Evolutionary conservation across 1,140 invertebrate species (phyloP), one percentile per base, ranked within the genome.

Genomic region (Calycopis cecrops): DNA sequence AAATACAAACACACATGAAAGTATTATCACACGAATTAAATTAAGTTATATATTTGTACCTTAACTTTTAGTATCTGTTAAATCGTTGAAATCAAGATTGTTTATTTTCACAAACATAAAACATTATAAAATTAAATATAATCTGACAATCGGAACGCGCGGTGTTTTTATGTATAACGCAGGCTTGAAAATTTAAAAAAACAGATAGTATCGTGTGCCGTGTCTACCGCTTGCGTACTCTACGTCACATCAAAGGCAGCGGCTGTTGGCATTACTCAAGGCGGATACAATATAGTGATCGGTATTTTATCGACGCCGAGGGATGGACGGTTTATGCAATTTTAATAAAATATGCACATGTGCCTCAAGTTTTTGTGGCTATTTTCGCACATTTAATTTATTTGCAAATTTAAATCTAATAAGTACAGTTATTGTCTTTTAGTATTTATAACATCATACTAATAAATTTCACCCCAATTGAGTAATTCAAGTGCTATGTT

Each of bases 211-310:
- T 11, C 38, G 12, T n/a, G 17, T 28, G 1, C 12, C 51, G 40
- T 28, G 34, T 53, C 52, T 35, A 28, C 6, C n/a, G 9, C 3
- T 16, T 56, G 14, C 9, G 48, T 73, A 63, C 8, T 73, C 71
- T 77, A 55, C 56, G 58, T 14, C 38, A 55, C 63, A 67, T 68
- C 57, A 69, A 73, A 72, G 64, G 66, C 51, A 40, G 40, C 71
- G 63, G 62, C 62, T 65, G 65, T 73, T 57, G 62, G 48, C 65
- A 68, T 70, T 65, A 69, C 67, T 77, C 69, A 74, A 62, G 59
- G 48, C 56, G 49, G 61, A 69, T 77, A 76, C 69, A 76, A 76
- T 76, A 76, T 76, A 70, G 62, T 64, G 71, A 75, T 71, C 69
- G 63, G 63, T 71, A 67, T 69, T 77, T 77, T 78, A 76, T 78